Percentiles rank a stretch among this genome's conserved stretches.
Conservation (phyloP, 1,140 invertebrate species). For the Caenorhabditis elegans region DNA sequence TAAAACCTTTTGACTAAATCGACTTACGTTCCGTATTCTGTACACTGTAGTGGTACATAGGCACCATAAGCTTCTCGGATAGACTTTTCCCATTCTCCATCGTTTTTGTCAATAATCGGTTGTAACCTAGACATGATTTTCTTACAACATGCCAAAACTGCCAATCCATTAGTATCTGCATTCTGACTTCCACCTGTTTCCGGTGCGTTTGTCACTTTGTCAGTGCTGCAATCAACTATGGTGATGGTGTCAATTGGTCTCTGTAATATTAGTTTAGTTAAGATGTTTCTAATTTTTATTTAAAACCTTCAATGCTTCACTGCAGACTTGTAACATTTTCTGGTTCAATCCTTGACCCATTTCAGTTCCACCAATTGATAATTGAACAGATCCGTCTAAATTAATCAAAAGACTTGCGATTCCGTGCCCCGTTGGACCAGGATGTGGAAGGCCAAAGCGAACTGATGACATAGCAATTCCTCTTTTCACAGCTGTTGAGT, state of each 20-base stretch:
- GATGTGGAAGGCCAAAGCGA: conserved; percentile 83
- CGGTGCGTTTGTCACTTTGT: conserved; percentile 89
- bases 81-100: conserved; percentile 81
- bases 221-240: conserved; percentile 82
- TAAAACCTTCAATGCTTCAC: conserved; percentile 46
- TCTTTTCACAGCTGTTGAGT: conserved; percentile 81
- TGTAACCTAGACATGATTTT: conserved; percentile 76
- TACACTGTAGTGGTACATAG: conserved; percentile 46
- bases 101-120: conserved; percentile 76
- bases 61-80: conserved; percentile 71
- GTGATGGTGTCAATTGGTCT: conserved; percentile 78
- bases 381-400: conserved; percentile 50
- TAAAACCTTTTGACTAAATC: too few species aligned
- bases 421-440: conserved; percentile 78
- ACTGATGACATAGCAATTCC: conserved; percentile 81
- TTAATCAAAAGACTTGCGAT: conserved; percentile 51
- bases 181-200: conserved; percentile 85
- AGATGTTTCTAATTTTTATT: background rate
- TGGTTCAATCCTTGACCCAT: conserved; percentile 59
- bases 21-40: conserved; percentile 46
- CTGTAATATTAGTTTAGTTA: background rate
- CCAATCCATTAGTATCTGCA: conserved; percentile 91
- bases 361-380: conserved; percentile 56
- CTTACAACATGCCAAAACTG: conserved; percentile 73
- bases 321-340: conserved; percentile 49